Evolutionary conservation across 2,797 vertebrate genomes (phyloP).

Genomic region (Threskiornis aethiopicus): DNA sequence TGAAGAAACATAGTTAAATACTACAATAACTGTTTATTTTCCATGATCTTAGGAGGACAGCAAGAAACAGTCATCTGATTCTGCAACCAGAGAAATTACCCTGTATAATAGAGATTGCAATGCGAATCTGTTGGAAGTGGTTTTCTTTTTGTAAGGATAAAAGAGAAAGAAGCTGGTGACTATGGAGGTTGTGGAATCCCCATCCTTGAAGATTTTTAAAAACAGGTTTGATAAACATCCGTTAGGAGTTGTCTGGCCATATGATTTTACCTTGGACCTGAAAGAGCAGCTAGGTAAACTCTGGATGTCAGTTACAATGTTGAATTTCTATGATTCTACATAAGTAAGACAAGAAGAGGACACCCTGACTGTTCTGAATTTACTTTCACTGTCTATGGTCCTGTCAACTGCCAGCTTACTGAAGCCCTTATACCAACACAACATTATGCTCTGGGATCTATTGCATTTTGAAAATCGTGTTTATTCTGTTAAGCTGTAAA

Average conservation of each 20-base stretch:
- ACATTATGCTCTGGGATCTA: not conserved
- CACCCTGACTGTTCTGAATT: not conserved
- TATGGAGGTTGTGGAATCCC: not conserved
- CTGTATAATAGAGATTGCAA: not conserved
- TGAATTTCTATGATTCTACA: not conserved
- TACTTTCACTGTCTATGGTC: not conserved
- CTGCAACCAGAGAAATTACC: not conserved
- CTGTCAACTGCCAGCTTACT: not conserved
- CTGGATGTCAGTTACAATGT: not conserved
- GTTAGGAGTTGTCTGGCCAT: not conserved
- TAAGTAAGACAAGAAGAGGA: not conserved
- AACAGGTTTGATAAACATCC: not conserved
- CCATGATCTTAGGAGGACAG: accelerated
- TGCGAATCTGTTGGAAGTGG: not conserved
- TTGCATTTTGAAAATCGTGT: not conserved
- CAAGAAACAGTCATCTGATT: not conserved
- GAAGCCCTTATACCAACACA: not conserved
- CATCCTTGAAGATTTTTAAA: not conserved
- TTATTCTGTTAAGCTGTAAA: not conserved
- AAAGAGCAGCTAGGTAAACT: not conserved
- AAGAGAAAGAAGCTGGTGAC: not conserved
- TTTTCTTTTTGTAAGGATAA: not conserved
- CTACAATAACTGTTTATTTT: not conserved
- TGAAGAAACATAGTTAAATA: not conserved
- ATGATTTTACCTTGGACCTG: not conserved